Conservation (phyloP, 2,113 vertebrate genomes). For the Uropsilus gracilis region DNA sequence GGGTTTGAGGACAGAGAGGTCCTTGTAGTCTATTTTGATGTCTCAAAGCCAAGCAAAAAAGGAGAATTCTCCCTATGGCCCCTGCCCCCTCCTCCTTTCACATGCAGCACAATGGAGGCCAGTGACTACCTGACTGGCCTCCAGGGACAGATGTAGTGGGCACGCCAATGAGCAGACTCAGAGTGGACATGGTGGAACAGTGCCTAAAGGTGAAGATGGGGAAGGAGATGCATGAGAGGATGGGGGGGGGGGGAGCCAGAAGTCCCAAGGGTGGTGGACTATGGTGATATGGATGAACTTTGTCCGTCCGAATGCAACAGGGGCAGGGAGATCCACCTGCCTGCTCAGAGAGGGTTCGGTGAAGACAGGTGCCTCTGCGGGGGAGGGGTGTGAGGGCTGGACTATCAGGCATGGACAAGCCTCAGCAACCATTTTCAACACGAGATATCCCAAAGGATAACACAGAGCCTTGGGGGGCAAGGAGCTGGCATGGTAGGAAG, state of each 20-base stretch:
- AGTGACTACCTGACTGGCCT: not conserved
- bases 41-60: not conserved
- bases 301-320: not conserved
- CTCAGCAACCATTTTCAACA: not conserved
- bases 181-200: not conserved
- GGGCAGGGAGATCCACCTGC: not conserved
- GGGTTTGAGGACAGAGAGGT: not conserved
- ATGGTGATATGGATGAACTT: too few relatives aligned
- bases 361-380: not conserved
- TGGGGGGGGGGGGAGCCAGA: too few relatives aligned
- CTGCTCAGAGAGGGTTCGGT: fast-evolving
- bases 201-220: not conserved
- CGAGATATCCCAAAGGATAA: not conserved
- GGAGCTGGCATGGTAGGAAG: too few relatives aligned
- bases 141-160: not conserved
- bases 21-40: not conserved
- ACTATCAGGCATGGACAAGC: not conserved
- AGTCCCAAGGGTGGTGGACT: not conserved
- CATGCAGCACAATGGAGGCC: not conserved
- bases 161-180: not conserved
- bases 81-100: not conserved
- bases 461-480: not conserved
- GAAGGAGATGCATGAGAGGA: not conserved
- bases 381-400: not conserved
- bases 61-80: not conserved